Base-by-base conservation (phyloP, 2,113 vertebrate genomes). In the Agapornis roseicollis region DNA sequence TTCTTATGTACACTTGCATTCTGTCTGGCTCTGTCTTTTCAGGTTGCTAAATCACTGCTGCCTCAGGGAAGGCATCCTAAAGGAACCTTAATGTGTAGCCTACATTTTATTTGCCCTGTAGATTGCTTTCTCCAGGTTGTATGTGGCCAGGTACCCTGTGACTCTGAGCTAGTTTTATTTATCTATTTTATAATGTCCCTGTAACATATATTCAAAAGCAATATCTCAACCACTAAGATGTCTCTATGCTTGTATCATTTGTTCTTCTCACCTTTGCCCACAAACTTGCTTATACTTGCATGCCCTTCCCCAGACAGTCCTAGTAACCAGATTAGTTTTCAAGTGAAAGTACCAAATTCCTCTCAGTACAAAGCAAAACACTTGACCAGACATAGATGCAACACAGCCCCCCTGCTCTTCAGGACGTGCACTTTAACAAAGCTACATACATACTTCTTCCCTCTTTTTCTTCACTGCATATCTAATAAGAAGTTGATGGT, bases 91-190 rank as follows among this genome's bases (percentile, higher is more conserved):
- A 9, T 3, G 2, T 13, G 12, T 47, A 33, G 20, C 23, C 27
- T 42, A 11, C 13, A 7, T 47, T 39, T 80, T 39, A 17, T 90
- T 52, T 80, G 27, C 23, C 41, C 46, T n/a, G 15, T 8, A 47
- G 27, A 10, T 41, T 63, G 28, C 47, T 81, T 85, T 49, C 70
- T 82, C n/a, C 47, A 68, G 4, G 7, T 3, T 35, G 13, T 20
- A 10, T 76, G 70, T 72, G 28, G 23, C 35, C 33, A 27, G 0
- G 0, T 27, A 49, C 11, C 6, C 35, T 1, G 0, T 13, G 70
- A 47, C 5, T 33, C 47, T 39, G 47, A 76, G 18, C 25, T 25
- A 8, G 2, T 47, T 90, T 44, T 16, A 10, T 11, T 63, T 29
- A 18, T 46, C 1, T 20, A 17, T 74, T 70, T 70, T 28, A 66